phyloP scores from a whole-genome alignment of 30 jellyfish, hydroid and myxozoan species.

The Sanderia malayensis region DNA sequence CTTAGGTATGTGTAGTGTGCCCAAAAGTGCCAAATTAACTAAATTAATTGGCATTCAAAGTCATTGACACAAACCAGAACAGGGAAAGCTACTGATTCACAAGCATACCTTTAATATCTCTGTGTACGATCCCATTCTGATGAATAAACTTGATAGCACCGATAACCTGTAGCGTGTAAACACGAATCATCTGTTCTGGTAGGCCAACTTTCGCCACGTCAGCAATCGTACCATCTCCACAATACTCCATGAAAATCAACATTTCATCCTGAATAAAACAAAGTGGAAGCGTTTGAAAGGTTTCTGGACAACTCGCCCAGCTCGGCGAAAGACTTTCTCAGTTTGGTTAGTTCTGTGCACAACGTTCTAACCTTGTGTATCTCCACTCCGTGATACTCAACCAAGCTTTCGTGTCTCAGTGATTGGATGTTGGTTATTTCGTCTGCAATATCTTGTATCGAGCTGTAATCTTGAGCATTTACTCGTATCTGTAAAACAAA shows the following conservation, averaged over 20 bases:
- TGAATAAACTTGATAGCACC: conserved; percentile 83
- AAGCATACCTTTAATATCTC: conserved; percentile 90
- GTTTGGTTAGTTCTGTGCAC: no score
- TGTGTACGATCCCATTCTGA: conserved; percentile 86
- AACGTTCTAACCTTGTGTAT: conserved; percentile 90
- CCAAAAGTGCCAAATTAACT: no score
- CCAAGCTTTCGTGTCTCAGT: conserved; percentile 79
- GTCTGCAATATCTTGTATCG: conserved; percentile 94
- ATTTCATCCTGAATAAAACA: conserved; percentile 66
- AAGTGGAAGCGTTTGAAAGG: no score
- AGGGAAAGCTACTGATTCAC: no score
- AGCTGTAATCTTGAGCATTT: conserved; percentile 89
- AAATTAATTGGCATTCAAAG: no score
- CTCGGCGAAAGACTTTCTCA: no score
- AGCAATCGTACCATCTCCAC: conserved; percentile 98
- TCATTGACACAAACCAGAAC: no score
- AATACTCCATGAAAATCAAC: conserved; percentile 96
- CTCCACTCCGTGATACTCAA: conserved; percentile 93
- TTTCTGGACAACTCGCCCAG: no score
- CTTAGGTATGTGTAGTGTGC: no score
- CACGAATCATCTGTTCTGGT: conserved; percentile 93
- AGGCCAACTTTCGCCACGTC: conserved; percentile 89
- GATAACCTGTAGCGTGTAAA: conserved; percentile 80
- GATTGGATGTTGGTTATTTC: conserved; percentile 86
- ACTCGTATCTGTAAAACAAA: conserved; percentile 77